Conservation (phyloP, 2,888 invertebrate species). For the Cephus spinipes region DNA sequence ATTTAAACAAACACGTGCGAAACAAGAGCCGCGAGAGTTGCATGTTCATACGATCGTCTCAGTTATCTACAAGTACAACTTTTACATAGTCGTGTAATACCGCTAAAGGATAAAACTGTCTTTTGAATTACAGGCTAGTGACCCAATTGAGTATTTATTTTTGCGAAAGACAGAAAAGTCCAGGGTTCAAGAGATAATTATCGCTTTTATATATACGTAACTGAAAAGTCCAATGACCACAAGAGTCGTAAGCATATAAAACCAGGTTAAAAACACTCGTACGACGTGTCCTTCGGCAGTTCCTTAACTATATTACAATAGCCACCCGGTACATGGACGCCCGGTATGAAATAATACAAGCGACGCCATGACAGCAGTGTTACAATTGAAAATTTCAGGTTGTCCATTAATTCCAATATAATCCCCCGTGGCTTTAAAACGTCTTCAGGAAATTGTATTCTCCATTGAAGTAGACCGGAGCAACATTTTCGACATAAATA, state of each 20-base stretch:
- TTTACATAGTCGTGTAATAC: not conserved
- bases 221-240: not conserved
- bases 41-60: not conserved
- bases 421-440: not conserved
- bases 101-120: not conserved
- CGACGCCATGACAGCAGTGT: not conserved
- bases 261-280: not conserved
- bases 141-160: not conserved
- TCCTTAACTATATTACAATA: not conserved
- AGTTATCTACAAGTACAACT: not conserved
- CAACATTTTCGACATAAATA: not conserved
- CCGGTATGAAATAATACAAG: not conserved
- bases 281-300: not conserved
- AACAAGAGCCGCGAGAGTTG: not conserved
- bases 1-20: constrained; percentile 6
- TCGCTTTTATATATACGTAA: not conserved
- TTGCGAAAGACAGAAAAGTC: not conserved
- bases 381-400: not conserved
- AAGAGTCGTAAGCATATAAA: not conserved
- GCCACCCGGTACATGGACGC: not conserved
- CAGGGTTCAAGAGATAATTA: not conserved
- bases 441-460: not conserved
- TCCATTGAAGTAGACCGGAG: not conserved
- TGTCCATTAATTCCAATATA: not conserved
- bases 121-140: not conserved